phyloP scores from a whole-genome alignment of 1,140 invertebrate species.

The Caenorhabditis remanei region DNA sequence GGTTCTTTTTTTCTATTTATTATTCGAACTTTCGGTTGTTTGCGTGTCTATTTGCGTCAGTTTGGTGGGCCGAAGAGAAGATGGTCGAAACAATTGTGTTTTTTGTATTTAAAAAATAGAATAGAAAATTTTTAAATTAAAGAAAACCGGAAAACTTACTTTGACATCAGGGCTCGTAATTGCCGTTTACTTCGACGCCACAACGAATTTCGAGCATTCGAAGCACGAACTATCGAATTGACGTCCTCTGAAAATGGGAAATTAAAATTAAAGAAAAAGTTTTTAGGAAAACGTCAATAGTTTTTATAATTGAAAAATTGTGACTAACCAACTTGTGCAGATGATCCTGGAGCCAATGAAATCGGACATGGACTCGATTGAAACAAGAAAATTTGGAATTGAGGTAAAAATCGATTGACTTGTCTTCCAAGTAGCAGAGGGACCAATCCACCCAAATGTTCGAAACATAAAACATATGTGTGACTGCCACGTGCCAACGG shows the following conservation, averaged over 20 bases:
- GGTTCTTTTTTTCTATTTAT: conserved; percentile 68
- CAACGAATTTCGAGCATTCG: conserved; percentile 68
- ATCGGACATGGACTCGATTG: conserved; percentile 82
- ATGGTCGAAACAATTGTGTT: too few relatives aligned
- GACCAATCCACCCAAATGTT: conserved; percentile 94
- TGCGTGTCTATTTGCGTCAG: not conserved
- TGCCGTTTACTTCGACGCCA: conserved; percentile 72
- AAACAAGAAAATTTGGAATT: conserved; percentile 97
- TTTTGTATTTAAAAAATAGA: not conserved
- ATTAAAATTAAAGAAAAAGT: not conserved
- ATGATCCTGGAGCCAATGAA: conserved; percentile 63
- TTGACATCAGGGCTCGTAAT: conserved; percentile 68
- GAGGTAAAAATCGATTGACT: conserved; percentile 94
- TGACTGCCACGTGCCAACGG: conserved; percentile 78
- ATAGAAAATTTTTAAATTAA: not conserved
- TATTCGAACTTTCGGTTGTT: conserved; percentile 18
- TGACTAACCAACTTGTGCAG: conserved; percentile 73
- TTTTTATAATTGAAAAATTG: too few relatives aligned
- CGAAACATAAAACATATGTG: conserved; percentile 91
- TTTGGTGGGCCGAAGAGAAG: not conserved
- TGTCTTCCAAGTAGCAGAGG: conserved; percentile 94
- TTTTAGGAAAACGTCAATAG: too few relatives aligned
- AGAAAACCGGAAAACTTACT: conserved; percentile 39
- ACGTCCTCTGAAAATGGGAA: conserved; percentile 56
- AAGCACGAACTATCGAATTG: conserved; percentile 2